Evolutionary conservation across 2,113 vertebrate genomes (phyloP).

Genomic region (Spermophilus dauricus): DNA sequence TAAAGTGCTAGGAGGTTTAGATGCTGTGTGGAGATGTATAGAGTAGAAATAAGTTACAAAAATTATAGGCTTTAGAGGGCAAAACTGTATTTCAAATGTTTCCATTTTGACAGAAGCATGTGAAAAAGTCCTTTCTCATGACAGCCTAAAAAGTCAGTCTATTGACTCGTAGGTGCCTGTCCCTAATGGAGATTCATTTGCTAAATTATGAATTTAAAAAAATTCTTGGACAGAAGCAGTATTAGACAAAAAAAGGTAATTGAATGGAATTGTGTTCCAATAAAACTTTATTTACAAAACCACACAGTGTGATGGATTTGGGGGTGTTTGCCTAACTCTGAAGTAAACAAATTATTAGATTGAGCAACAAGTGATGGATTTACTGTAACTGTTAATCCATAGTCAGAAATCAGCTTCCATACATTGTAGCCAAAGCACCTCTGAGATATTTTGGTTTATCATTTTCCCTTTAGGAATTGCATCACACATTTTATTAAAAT

Average conservation of each 20-base stretch:
- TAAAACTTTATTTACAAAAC: neutral
- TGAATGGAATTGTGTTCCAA: neutral
- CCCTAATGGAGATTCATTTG: neutral
- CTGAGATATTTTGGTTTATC: neutral
- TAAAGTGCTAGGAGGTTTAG: neutral
- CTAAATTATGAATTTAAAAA: neutral
- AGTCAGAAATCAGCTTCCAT: neutral
- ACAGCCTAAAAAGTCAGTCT: neutral
- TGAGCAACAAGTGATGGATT: neutral
- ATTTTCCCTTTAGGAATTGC: neutral
- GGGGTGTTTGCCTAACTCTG: neutral
- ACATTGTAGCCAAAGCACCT: neutral
- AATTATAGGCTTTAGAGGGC: neutral
- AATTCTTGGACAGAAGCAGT: neutral
- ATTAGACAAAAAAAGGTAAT: neutral
- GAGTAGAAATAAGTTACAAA: neutral
- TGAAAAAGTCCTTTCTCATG: neutral
- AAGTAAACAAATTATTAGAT: neutral
- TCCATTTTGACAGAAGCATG: conserved; percentile 8
- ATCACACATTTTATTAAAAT: neutral
- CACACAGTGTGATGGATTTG: neutral
- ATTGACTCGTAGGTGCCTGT: neutral
- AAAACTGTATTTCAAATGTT: conserved; percentile 27
- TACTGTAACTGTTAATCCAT: neutral
- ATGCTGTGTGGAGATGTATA: neutral